These are phyloP conservation scores for Stegastes partitus DNA, from an alignment of 2,113 vertebrate genomes.

Conservation along the genomic window DNA sequence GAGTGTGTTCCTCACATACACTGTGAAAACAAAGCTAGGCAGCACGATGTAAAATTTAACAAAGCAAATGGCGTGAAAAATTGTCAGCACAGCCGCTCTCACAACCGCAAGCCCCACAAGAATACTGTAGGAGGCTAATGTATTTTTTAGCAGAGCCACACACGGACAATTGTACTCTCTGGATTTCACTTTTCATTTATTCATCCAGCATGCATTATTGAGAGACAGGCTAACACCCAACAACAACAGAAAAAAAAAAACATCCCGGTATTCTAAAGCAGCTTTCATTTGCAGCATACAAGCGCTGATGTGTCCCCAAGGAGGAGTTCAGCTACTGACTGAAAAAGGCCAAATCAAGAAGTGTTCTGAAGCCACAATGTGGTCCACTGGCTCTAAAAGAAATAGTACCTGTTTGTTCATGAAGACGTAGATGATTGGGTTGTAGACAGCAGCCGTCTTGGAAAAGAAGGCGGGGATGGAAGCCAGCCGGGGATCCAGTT, in stretches of 20 bases:
- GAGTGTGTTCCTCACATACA: slow-evolving; percentile 3
- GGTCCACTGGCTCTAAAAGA: not conserved
- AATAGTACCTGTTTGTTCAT: slow-evolving; percentile 92
- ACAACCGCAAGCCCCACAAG: slow-evolving; percentile 5
- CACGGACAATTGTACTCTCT: slow-evolving; percentile 42
- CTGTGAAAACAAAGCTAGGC: not conserved
- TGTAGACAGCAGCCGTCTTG: slow-evolving; percentile 92
- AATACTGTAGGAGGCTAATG: slow-evolving; percentile 32
- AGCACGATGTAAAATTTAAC: slow-evolving; percentile 16
- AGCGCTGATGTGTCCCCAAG: not conserved
- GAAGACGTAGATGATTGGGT: slow-evolving; percentile 93
- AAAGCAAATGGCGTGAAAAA: slow-evolving; percentile 16
- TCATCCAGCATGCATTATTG: slow-evolving; percentile 72
- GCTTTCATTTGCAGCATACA: slow-evolving; percentile 19
- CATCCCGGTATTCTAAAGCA: slow-evolving; percentile 13
- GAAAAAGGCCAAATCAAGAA: not conserved
- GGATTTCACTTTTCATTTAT: slow-evolving; percentile 65
- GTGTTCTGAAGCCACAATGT: too few species aligned
- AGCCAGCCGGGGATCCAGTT: slow-evolving; percentile 88
- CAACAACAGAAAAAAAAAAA: slow-evolving; percentile 45
- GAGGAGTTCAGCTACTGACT: not conserved
- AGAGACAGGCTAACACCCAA: slow-evolving; percentile 52
- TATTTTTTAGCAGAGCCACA: slow-evolving; percentile 57
- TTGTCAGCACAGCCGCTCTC: slow-evolving; percentile 14
- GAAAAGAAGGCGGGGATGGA: slow-evolving; percentile 92